These are phyloP conservation scores for Gymnothorax reevesii DNA, from an alignment of 2,797 vertebrate genomes.

Conservation along the genomic window DNA sequence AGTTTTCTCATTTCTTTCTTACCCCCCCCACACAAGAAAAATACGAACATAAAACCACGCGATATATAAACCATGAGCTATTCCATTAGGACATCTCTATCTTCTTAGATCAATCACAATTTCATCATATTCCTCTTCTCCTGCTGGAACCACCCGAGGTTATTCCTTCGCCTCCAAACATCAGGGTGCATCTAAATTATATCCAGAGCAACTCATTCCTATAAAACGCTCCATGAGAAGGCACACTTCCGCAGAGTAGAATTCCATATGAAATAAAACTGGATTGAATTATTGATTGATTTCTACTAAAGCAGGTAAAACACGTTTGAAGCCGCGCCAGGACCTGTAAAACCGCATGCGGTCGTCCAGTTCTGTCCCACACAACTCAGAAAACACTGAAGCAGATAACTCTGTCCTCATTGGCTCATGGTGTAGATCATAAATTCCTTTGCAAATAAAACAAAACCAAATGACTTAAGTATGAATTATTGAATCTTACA, in stretches of 20 bases:
- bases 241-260: neutral
- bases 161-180: neutral
- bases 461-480: neutral
- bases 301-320: neutral
- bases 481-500: constrained; percentile 3
- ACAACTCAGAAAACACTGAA: neutral
- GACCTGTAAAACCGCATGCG: neutral
- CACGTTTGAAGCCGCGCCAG: neutral
- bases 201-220: neutral
- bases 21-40: neutral
- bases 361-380: constrained; percentile 12
- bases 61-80: neutral
- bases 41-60: neutral
- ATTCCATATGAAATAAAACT: neutral
- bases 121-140: constrained; percentile 2
- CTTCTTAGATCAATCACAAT: constrained; percentile 2
- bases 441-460: neutral
- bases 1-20: neutral
- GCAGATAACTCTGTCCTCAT: neutral
- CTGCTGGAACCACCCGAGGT: neutral
- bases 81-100: constrained; percentile 10
- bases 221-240: neutral
- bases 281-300: constrained; percentile 5
- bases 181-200: constrained; percentile 7
- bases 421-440: neutral